Evolutionary conservation across 2,797 vertebrate genomes (phyloP).

Genomic region (Schizopygopsis pylzovi): DNA sequence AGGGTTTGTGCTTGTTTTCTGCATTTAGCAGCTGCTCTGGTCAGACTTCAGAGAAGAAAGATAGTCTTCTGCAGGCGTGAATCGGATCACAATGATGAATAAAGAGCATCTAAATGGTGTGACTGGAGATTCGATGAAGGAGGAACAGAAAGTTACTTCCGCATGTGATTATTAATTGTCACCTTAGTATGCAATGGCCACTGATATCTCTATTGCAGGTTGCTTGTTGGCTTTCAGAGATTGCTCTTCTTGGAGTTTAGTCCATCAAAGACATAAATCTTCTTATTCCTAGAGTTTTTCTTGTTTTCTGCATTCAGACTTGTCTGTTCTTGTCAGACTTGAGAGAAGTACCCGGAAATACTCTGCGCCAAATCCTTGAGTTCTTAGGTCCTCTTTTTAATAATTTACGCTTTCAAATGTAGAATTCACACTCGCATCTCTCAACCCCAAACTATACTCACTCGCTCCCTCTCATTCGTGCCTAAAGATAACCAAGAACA

Average conservation of each 20-base stretch:
- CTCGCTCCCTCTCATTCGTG: neutral
- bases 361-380: neutral
- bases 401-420: neutral
- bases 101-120: slow-evolving; percentile 48
- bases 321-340: neutral
- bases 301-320: neutral
- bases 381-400: neutral
- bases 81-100: slow-evolving; percentile 29
- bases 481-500: slow-evolving; percentile 46
- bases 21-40: neutral
- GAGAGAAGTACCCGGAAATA: neutral
- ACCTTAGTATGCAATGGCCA: slow-evolving; percentile 33
- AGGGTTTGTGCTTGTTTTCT: neutral
- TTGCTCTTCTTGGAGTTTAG: neutral
- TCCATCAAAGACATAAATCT: neutral
- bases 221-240: neutral
- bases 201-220: slow-evolving; percentile 58
- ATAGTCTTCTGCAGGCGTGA: neutral
- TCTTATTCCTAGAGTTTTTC: neutral
- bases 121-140: slow-evolving; percentile 65
- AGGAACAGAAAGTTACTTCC: slow-evolving; percentile 72
- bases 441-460: neutral
- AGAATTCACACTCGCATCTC: neutral
- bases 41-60: neutral
- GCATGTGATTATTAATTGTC: slow-evolving; percentile 62